Percentiles rank a stretch among this genome's conserved stretches.
Evolutionary conservation across 2,797 vertebrate genomes (phyloP).

Genomic region (Falco concolor): DNA sequence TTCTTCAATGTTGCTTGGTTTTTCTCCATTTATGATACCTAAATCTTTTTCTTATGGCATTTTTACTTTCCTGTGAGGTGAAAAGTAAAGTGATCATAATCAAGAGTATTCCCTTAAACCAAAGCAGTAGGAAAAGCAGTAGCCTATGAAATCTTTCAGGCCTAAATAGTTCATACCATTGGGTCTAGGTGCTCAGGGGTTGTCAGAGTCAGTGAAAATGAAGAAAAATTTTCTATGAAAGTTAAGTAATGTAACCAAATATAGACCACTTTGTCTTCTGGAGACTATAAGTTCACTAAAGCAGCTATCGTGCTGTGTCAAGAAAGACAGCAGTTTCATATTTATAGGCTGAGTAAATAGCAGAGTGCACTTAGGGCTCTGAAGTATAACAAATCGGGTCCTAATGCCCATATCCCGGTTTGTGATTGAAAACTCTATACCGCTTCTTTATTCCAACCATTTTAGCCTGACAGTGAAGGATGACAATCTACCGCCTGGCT

Average conservation of each 20-base stretch:
- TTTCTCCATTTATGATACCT: not conserved
- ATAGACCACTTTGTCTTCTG: not conserved
- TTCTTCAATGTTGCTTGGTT: not conserved
- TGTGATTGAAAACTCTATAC: not conserved
- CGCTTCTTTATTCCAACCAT: not conserved
- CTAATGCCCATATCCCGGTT: not conserved
- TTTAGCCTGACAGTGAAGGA: not conserved
- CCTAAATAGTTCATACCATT: not conserved
- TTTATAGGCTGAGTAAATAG: conserved; percentile 2
- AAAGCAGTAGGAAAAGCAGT: not conserved
- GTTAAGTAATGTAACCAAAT: not conserved
- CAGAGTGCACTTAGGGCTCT: not conserved
- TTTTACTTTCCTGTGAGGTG: not conserved
- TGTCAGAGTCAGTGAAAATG: not conserved
- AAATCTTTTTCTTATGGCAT: not conserved
- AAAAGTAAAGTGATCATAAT: not conserved
- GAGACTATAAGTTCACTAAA: not conserved
- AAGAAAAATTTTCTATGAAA: not conserved
- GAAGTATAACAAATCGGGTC: not conserved
- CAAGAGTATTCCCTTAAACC: not conserved
- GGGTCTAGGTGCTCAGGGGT: not conserved
- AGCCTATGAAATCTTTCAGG: not conserved
- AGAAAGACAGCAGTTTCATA: not conserved
- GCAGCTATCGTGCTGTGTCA: not conserved
- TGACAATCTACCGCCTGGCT: not conserved